Percentiles rank a stretch among this genome's conserved stretches.
Evolutionary conservation across 2,888 invertebrate species (phyloP).

Genomic region (Drosophila robusta): DNA sequence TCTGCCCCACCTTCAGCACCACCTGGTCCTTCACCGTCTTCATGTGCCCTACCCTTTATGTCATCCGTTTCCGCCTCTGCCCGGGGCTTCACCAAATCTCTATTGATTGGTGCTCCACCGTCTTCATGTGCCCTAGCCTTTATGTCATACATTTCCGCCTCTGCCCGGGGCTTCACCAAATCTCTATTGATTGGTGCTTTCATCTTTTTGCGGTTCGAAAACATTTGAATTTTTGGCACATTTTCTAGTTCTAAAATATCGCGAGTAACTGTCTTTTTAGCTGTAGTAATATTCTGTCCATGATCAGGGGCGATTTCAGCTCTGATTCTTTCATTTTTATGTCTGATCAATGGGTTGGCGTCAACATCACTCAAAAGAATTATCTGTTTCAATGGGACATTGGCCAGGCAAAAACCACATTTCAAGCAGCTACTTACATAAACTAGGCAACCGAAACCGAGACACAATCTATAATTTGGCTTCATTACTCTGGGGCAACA

Average conservation of each 20-base stretch:
- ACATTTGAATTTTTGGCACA: rapidly evolving
- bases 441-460: background rate
- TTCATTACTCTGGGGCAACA: background rate
- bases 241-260: background rate
- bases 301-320: background rate
- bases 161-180: too few relatives aligned
- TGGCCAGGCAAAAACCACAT: background rate
- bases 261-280: background rate
- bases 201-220: background rate
- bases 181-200: too few relatives aligned
- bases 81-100: too few relatives aligned
- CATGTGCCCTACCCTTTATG: background rate
- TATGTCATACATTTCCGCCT: too few relatives aligned
- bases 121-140: background rate
- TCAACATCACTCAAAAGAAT: background rate
- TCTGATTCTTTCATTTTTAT: background rate
- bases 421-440: background rate
- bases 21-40: too few relatives aligned
- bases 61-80: too few relatives aligned
- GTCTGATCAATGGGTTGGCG: background rate
- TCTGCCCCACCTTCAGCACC: background rate
- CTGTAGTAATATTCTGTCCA: background rate
- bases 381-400: background rate
- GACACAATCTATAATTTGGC: background rate
- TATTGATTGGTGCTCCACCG: too few relatives aligned